Percentiles rank a stretch among this genome's conserved stretches.
These are phyloP conservation scores for Entomobrya proxima DNA, from an alignment of 2,888 invertebrate genomes.

Conservation along the genomic window DNA sequence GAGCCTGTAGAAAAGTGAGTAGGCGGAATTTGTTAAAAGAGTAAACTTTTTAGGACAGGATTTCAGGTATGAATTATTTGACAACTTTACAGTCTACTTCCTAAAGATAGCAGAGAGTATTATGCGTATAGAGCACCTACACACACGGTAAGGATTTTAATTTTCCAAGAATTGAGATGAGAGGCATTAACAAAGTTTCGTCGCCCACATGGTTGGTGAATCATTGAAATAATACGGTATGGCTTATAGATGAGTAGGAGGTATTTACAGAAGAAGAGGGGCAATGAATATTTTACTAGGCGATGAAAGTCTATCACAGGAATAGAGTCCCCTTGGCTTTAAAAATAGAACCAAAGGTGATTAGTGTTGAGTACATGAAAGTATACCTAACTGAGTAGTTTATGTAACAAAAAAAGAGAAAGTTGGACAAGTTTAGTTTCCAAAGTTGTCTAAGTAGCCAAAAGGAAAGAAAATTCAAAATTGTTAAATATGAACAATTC, in stretches of 20 bases:
- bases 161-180: background rate
- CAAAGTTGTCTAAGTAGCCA: too few relatives aligned
- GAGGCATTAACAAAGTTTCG: background rate
- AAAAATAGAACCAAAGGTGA: too few relatives aligned
- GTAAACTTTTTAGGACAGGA: background rate
- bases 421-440: too few relatives aligned
- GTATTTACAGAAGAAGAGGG: background rate
- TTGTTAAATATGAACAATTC: too few relatives aligned
- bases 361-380: too few relatives aligned
- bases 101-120: background rate
- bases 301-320: too few relatives aligned
- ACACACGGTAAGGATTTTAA: background rate
- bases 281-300: constrained; percentile 73
- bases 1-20: too few relatives aligned
- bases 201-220: background rate
- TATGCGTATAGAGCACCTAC: background rate
- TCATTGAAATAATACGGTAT: background rate
- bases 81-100: background rate
- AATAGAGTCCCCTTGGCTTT: too few relatives aligned
- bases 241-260: background rate
- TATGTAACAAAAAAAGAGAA: too few relatives aligned
- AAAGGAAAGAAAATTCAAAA: too few relatives aligned
- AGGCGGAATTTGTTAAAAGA: too few relatives aligned
- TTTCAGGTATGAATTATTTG: background rate
- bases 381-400: too few relatives aligned